phyloP scores from a whole-genome alignment of 2,888 invertebrate genomes.

The Serripes groenlandicus region DNA sequence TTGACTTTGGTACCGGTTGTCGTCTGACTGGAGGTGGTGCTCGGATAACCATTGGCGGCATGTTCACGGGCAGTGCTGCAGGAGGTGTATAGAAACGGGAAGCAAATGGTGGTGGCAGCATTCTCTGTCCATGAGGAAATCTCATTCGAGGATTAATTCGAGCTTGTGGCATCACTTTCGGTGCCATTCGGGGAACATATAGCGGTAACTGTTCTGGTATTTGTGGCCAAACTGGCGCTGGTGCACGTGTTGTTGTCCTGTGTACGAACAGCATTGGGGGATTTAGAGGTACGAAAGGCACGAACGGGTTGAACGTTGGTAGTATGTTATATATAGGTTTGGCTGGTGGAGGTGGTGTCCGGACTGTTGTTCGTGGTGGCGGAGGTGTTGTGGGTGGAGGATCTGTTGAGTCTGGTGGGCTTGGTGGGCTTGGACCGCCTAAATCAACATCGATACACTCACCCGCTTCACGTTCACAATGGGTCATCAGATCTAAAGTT shows the following conservation, averaged over 20 bases:
- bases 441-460: conserved; percentile 61
- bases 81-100: too few species aligned
- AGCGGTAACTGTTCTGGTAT: neutral
- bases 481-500: conserved; percentile 51
- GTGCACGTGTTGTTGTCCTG: neutral
- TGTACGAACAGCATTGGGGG: neutral
- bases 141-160: neutral
- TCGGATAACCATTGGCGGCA: too few species aligned
- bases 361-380: conserved; percentile 5
- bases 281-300: neutral
- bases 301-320: neutral
- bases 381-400: conserved; percentile 7
- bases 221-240: neutral
- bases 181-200: neutral
- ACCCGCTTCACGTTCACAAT: conserved; percentile 60
- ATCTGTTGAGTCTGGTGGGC: conserved; percentile 5
- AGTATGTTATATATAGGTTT: neutral
- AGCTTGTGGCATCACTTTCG: neutral
- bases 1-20: neutral
- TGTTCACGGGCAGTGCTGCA: too few species aligned
- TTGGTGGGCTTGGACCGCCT: neutral
- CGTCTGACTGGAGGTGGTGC: neutral
- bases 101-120: neutral
- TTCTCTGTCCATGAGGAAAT: neutral
- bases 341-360: neutral